Conservation (phyloP, 2,113 vertebrate genomes). For the Hydrolagus affinis region DNA sequence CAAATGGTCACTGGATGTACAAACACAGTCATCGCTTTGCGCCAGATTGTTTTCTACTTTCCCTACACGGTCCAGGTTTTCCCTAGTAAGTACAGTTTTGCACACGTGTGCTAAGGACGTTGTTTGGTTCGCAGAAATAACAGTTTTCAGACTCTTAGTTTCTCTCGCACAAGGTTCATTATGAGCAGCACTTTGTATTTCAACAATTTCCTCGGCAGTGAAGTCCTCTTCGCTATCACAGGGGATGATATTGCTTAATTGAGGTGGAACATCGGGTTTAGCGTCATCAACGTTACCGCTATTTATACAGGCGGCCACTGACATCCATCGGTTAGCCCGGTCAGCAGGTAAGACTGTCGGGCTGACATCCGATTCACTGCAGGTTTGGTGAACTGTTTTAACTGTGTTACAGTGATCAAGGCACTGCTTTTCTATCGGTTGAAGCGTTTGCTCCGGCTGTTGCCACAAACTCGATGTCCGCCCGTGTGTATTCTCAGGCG, state of each 20-base stretch:
- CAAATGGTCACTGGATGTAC: background rate
- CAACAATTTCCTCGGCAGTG: background rate
- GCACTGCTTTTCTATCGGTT: background rate
- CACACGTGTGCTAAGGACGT: background rate
- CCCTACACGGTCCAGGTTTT: no score
- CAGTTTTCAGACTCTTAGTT: background rate
- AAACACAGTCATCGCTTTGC: background rate
- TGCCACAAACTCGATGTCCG: conserved; percentile 40
- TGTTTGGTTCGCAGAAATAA: background rate
- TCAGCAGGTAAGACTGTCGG: background rate
- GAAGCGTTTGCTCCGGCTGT: background rate
- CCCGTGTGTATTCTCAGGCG: conserved; percentile 40
- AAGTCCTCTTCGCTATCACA: background rate
- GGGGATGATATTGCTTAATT: no score
- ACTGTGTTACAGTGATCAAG: no score
- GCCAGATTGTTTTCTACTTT: background rate
- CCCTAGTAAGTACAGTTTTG: background rate
- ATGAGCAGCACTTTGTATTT: background rate
- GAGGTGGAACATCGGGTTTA: background rate
- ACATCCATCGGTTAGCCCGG: background rate
- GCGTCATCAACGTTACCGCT: background rate
- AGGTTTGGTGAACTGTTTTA: background rate
- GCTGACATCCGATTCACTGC: background rate
- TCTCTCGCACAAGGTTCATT: background rate
- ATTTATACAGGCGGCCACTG: background rate